Percentiles rank a stretch among this genome's conserved stretches.
These are phyloP conservation scores for Galemys pyrenaicus DNA, from an alignment of 2,113 vertebrate species.

Conservation along the genomic window DNA sequence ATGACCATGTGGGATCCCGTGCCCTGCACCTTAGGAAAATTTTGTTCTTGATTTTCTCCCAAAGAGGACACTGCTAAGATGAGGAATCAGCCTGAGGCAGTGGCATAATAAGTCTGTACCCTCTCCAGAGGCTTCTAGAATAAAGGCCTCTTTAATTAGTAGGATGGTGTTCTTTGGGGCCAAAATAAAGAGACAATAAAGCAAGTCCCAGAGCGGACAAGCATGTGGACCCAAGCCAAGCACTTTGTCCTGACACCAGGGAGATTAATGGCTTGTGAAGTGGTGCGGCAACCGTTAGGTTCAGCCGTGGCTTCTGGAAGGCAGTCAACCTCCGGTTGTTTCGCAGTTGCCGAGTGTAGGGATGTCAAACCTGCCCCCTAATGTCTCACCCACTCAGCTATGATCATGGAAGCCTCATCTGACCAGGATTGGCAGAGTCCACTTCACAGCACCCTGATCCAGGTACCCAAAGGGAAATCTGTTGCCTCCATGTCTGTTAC, in stretches of 20 bases:
- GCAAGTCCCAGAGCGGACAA: neutral
- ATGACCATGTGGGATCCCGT: accelerated
- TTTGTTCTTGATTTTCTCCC: neutral
- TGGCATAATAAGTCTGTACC: neutral
- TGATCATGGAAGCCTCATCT: accelerated
- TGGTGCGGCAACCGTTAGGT: neutral
- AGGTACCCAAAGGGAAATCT: too few relatives aligned
- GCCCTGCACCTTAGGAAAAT: neutral
- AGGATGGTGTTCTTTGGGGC: neutral
- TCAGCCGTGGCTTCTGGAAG: neutral
- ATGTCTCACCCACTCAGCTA: neutral
- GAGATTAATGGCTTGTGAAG: neutral
- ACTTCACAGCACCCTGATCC: too few relatives aligned
- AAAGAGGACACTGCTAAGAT: neutral
- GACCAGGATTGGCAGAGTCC: neutral
- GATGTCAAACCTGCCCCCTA: neutral
- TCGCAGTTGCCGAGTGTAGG: too few relatives aligned
- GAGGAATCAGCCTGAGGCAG: neutral
- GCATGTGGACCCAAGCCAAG: neutral
- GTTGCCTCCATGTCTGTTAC: accelerated
- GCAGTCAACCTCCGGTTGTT: neutral
- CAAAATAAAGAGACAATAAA: conserved; percentile 60
- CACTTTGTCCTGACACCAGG: neutral
- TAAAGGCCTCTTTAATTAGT: neutral
- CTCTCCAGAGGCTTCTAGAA: neutral